These are phyloP conservation scores for Silurus asotus DNA, from an alignment of 2,113 vertebrate genomes.

Conservation along the genomic window DNA sequence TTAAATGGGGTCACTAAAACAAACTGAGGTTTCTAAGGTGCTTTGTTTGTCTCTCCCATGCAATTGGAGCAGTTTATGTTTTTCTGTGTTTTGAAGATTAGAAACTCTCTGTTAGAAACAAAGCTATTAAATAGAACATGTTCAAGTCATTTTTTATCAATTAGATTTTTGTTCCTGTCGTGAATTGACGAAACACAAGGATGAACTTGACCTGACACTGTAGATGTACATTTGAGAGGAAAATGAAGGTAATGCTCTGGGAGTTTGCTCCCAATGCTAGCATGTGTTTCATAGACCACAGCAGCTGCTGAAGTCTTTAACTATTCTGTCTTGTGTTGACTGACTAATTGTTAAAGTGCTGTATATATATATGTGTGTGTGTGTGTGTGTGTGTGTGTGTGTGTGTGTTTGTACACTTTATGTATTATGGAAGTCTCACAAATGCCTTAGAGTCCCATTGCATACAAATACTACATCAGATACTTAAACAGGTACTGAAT, in stretches of 20 bases:
- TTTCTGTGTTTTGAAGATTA: neutral
- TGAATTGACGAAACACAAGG: neutral
- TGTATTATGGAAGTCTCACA: neutral
- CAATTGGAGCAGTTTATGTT: slow-evolving; percentile 1
- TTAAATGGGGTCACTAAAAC: slow-evolving; percentile 47
- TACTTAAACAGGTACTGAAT: slow-evolving; percentile 46
- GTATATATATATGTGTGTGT: slow-evolving; percentile 23
- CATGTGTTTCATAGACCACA: slow-evolving; percentile 40
- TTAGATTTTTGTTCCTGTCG: neutral
- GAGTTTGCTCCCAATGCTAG: slow-evolving; percentile 39
- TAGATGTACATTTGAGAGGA: slow-evolving; percentile 47
- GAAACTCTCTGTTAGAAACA: neutral
- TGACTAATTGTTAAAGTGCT: slow-evolving; percentile 57
- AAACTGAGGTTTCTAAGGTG: slow-evolving; percentile 7
- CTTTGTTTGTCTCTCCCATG: neutral
- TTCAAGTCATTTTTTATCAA: too few species aligned
- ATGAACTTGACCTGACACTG: slow-evolving; percentile 23
- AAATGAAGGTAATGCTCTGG: slow-evolving; percentile 43
- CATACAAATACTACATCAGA: slow-evolving; percentile 12
- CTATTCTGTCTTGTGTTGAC: slow-evolving; percentile 55
- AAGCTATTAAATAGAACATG: neutral
- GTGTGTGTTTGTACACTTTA: neutral
- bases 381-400: slow-evolving; percentile 36
- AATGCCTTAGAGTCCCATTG: slow-evolving; percentile 37
- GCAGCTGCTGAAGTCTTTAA: slow-evolving; percentile 61